Evolutionary conservation across 2,113 vertebrate genomes (phyloP).

Genomic region (Cebus imitator): DNA sequence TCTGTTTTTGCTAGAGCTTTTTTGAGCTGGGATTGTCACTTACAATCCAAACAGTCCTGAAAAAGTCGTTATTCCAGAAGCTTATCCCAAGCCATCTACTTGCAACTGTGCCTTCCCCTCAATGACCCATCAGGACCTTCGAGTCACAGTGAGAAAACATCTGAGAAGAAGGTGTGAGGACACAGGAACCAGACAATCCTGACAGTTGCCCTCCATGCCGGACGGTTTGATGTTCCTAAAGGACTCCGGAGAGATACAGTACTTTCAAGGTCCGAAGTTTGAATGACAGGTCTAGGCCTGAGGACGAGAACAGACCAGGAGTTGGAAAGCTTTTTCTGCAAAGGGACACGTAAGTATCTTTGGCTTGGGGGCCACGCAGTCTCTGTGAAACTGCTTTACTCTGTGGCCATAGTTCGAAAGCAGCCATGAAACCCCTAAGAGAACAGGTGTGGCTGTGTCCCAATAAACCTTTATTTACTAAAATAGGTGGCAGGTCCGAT

Average conservation of each 20-base stretch:
- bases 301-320: neutral
- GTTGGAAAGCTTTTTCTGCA: neutral
- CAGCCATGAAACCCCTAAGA: neutral
- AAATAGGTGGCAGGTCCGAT: neutral
- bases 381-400: neutral
- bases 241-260: neutral
- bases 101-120: neutral
- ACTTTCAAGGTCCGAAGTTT: neutral
- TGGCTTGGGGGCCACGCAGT: neutral
- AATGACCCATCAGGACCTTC: neutral
- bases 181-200: neutral
- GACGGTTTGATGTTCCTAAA: neutral
- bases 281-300: neutral
- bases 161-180: neutral
- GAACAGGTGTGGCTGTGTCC: neutral
- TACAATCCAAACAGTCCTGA: neutral
- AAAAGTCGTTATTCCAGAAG: neutral
- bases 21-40: neutral
- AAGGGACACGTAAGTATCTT: neutral
- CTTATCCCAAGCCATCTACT: neutral
- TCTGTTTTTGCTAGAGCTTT: neutral
- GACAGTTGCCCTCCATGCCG: neutral
- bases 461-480: neutral
- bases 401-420: neutral
- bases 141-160: neutral